phyloP scores from a whole-genome alignment of 2,888 invertebrate species.

The Nomada lathburiana region DNA sequence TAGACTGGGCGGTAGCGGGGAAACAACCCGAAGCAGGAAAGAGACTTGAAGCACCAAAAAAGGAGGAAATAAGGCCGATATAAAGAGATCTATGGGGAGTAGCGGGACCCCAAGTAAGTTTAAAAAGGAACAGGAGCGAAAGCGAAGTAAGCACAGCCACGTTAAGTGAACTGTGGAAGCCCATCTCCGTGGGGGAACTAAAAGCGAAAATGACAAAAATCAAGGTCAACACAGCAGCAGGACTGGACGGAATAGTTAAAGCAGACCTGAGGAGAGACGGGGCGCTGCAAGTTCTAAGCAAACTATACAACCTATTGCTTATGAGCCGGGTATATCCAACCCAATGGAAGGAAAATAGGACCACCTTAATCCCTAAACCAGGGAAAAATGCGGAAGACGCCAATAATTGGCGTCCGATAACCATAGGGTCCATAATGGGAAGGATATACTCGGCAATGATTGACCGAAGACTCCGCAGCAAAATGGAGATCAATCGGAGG shows the following conservation, averaged over 20 bases:
- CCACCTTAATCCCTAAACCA: background rate
- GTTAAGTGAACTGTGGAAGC: too few relatives aligned
- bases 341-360: background rate
- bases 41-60: background rate
- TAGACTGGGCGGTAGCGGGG: background rate
- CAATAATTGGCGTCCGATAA: too few relatives aligned
- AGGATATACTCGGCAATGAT: too few relatives aligned
- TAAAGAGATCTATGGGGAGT: background rate
- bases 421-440: background rate
- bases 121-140: too few relatives aligned
- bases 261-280: background rate
- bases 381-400: too few relatives aligned
- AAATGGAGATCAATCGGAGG: accelerated
- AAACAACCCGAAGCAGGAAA: background rate
- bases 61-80: background rate
- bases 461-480: accelerated
- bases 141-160: too few relatives aligned
- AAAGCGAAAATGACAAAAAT: too few relatives aligned
- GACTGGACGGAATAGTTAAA: background rate
- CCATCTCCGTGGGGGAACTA: too few relatives aligned
- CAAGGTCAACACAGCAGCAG: background rate
- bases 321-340: background rate
- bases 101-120: background rate
- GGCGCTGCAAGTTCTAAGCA: background rate
- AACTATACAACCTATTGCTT: background rate